Evolutionary conservation across 2,113 vertebrate species (phyloP).

Genomic region (Telmatochromis sp.): DNA sequence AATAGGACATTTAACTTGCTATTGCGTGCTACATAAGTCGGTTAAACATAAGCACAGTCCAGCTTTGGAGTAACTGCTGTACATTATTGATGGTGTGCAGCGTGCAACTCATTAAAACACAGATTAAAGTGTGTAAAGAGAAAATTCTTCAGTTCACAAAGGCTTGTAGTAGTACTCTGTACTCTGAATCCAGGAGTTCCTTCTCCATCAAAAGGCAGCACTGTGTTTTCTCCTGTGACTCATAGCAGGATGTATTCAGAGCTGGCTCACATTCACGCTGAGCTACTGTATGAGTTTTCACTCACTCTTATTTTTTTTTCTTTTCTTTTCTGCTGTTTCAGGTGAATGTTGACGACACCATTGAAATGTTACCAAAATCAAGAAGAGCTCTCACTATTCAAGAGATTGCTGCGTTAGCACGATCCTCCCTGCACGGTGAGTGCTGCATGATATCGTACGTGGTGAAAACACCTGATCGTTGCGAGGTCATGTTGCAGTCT

Average conservation of each 20-base stretch:
- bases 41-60: neutral
- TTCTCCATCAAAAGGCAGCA: neutral
- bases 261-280: neutral
- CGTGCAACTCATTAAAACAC: neutral
- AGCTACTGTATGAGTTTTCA: neutral
- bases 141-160: neutral
- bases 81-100: neutral
- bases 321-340: constrained; percentile 41
- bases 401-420: constrained; percentile 93
- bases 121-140: neutral
- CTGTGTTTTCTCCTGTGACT: constrained; percentile 5
- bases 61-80: neutral
- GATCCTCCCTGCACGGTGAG: constrained; percentile 92
- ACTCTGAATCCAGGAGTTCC: neutral
- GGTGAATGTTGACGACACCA: constrained; percentile 97
- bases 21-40: neutral
- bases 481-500: neutral
- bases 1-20: neutral
- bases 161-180: neutral
- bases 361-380: constrained; percentile 97
- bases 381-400: constrained; percentile 96
- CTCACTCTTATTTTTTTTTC: neutral
- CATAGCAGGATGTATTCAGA: neutral
- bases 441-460: neutral
- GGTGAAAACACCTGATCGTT: neutral